Base-by-base conservation (phyloP, 2,797 vertebrate species). In the Melanotaenia maccullochi region DNA sequence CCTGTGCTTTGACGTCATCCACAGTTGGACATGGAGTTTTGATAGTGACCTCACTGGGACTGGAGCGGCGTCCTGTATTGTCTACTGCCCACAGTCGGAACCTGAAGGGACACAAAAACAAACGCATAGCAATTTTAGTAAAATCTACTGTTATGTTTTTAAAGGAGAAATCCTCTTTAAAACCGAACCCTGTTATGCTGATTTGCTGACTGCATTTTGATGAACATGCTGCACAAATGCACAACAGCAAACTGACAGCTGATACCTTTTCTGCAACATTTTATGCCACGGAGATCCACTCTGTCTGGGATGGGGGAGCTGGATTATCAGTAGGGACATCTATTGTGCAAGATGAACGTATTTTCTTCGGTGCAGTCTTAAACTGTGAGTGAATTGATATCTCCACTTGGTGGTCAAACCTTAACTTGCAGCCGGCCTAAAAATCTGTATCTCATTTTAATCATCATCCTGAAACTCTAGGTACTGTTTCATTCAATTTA, bases 1-100 rank as follows among this genome's bases (percentile, higher is more conserved):
- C 98, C 96, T 99, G 97, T 65, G 97, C 97, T 91, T 99, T 99
- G 83, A 98, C 96, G 28, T 99, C 98, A 71, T 99, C 98, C 81
- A 99, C 97, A 63, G 97, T 97, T 0, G 97, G 97, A 85, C 98
- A 99, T 0, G 98, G 98, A 0, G 96, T 98, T 91, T 99, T 98
- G 81, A 99, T 97, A 0, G 94, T 98, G 86, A 99, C 96, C 22
- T 98, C 96, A 42, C 96, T 98, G 5, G 97, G 96, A 74, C 94
- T 95, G 67, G 98, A 99, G 4, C 97, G 96, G 0, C 97, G 94
- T 8, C 97, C 98, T 0, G 97, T 99, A 91, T 97, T 99, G 90
- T 99, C 98, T 1, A 99, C 97, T 33, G 97, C 96, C 97, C 97
- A 99, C 57, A 99, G 93, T 0, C 97, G 96, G 90, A 99, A 99